phyloP scores from a whole-genome alignment of 2,797 vertebrate genomes.

The Podarcis siculus region DNA sequence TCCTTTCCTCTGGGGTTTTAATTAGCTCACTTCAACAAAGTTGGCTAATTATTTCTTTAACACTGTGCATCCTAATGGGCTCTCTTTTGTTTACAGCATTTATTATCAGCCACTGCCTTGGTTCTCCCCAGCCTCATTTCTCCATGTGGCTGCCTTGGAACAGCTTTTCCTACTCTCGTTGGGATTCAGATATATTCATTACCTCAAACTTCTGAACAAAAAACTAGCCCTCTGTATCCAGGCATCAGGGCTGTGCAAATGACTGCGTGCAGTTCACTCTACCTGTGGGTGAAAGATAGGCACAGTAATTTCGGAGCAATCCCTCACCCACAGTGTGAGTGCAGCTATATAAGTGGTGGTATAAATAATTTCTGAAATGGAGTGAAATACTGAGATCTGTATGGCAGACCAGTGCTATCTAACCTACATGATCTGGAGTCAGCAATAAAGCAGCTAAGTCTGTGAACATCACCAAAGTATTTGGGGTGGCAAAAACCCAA shows the following conservation, averaged over 20 bases:
- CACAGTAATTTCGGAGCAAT: background rate
- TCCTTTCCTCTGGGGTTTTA: slow-evolving; percentile 10
- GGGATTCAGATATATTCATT: background rate
- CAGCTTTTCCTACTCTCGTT: background rate
- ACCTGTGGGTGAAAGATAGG: background rate
- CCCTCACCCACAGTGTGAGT: background rate
- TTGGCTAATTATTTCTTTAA: slow-evolving; percentile 40
- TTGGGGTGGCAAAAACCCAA: background rate
- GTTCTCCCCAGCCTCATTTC: background rate
- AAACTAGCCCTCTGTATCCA: background rate
- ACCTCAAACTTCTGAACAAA: background rate
- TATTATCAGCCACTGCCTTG: slow-evolving; percentile 3
- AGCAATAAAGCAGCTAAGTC: background rate
- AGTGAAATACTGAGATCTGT: background rate
- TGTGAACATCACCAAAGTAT: background rate
- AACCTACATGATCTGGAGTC: background rate
- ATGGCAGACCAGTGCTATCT: background rate
- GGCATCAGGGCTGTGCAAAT: background rate
- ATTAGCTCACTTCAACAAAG: slow-evolving; percentile 30
- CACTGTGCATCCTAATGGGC: slow-evolving; percentile 24
- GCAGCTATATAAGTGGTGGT: background rate
- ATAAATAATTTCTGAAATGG: background rate
- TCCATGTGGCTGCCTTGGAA: background rate
- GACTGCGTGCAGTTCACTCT: background rate
- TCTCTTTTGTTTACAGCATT: slow-evolving; percentile 21